Percentiles rank a stretch among this genome's conserved stretches.
Conservation (phyloP, 2,888 invertebrate species). For the Polydesmus complanatus region DNA sequence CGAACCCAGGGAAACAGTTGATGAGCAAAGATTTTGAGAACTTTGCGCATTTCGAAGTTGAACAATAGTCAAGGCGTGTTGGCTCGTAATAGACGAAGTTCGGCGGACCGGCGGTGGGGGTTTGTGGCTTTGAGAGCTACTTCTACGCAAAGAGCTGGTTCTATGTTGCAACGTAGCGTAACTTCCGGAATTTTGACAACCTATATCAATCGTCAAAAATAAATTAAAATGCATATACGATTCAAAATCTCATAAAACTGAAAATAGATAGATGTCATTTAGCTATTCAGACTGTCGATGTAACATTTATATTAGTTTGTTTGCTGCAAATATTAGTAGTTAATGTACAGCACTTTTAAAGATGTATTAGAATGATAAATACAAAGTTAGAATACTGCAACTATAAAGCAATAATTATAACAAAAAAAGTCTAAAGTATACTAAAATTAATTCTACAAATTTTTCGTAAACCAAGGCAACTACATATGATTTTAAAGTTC, state of each 20-base stretch:
- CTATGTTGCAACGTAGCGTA: slow-evolving; percentile 9
- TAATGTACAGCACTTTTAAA: background rate
- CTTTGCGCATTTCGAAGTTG: slow-evolving; percentile 11
- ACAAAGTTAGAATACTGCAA: too few relatives aligned
- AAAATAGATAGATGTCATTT: too few relatives aligned
- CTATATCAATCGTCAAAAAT: background rate
- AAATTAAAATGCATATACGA: background rate
- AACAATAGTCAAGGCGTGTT: slow-evolving; percentile 16
- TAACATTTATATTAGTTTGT: too few relatives aligned
- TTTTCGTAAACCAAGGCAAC: background rate
- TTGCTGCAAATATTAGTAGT: background rate
- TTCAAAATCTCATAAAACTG: too few relatives aligned
- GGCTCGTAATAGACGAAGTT: slow-evolving; percentile 47
- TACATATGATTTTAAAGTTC: too few relatives aligned
- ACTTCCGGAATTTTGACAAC: slow-evolving; percentile 5
- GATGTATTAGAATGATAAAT: background rate
- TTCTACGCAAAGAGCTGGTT: slow-evolving; percentile 16
- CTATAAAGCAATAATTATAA: too few relatives aligned
- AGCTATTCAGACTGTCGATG: too few relatives aligned
- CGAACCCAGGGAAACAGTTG: slow-evolving; percentile 5
- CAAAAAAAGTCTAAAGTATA: too few relatives aligned
- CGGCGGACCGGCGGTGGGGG: slow-evolving; percentile 73
- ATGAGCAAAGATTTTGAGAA: slow-evolving; percentile 10
- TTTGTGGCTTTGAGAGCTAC: slow-evolving; percentile 31
- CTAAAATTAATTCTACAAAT: background rate